Evolutionary conservation across 2,888 invertebrate species (phyloP).

Genomic region (Morinoia aosen): DNA sequence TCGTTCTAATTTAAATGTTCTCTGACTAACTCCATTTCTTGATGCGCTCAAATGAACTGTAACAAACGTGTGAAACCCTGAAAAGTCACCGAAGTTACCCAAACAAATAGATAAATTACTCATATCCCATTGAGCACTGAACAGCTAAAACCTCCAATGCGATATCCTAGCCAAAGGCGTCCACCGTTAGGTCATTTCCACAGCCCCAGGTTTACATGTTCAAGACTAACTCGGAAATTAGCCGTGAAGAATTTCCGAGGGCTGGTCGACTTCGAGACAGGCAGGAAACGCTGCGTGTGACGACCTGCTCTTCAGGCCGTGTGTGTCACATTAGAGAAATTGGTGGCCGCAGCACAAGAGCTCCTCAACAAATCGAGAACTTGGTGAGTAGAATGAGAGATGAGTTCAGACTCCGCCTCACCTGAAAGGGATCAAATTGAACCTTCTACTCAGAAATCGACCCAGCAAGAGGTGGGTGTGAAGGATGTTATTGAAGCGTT

Average conservation of each 20-base stretch:
- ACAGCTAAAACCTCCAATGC: not conserved
- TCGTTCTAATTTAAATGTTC: not conserved
- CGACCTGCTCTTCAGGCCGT: not conserved
- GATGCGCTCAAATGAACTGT: not conserved
- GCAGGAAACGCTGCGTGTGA: constrained; percentile 2
- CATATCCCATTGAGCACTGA: not conserved
- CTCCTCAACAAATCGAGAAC: not conserved
- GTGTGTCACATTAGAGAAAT: not conserved
- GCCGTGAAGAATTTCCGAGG: constrained; percentile 45
- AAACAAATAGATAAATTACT: not conserved
- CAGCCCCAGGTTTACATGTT: not conserved
- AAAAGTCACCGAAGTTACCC: not conserved
- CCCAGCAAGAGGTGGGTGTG: not conserved
- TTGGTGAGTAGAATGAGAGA: not conserved
- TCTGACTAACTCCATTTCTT: not conserved
- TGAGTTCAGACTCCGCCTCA: not conserved
- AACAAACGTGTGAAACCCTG: not conserved
- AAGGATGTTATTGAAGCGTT: not conserved
- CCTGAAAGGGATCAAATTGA: not conserved
- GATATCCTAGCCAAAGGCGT: not conserved
- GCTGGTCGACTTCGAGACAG: not conserved
- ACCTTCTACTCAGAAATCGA: not conserved
- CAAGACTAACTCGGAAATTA: constrained; percentile 30
- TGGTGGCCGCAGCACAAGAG: not conserved
- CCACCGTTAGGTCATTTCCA: constrained; percentile 45